These are phyloP conservation scores for Monodelphis domestica DNA, from an alignment of 2,797 vertebrate genomes.

Conservation along the genomic window DNA sequence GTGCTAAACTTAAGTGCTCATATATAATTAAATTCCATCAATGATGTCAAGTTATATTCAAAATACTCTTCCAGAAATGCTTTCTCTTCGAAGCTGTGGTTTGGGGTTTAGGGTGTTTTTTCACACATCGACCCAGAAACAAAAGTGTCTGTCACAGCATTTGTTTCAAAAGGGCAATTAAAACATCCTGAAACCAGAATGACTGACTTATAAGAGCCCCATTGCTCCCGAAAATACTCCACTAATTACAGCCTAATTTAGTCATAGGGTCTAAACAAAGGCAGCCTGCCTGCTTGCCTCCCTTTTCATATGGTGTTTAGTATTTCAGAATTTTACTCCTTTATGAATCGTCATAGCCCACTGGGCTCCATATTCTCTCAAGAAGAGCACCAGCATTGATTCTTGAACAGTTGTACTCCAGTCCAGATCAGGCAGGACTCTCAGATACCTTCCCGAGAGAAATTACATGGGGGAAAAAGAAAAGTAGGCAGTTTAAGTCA, in stretches of 20 bases:
- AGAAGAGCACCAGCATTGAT: not conserved
- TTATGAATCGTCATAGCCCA: not conserved
- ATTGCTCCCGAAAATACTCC: conserved; percentile 65
- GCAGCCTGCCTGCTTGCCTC: conserved; percentile 56
- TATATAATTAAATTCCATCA: conserved; percentile 78
- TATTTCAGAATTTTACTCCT: conserved; percentile 43
- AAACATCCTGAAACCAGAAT: conserved; percentile 63
- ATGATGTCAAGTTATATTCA: conserved; percentile 70
- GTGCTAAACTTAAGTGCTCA: conserved; percentile 75
- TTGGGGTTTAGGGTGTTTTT: conserved; percentile 55
- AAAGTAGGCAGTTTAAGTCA: not conserved
- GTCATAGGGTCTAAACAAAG: conserved; percentile 62
- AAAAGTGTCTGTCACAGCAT: conserved; percentile 66
- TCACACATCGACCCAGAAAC: conserved; percentile 43
- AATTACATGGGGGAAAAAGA: conserved; percentile 26
- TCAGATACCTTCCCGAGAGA: not conserved
- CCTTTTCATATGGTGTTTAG: conserved; percentile 54
- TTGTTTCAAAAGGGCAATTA: conserved; percentile 74
- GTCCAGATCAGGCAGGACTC: not conserved
- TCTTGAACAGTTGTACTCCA: not conserved
- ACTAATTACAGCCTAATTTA: conserved; percentile 67
- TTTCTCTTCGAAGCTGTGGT: conserved; percentile 65
- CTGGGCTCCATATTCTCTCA: conserved; percentile 26
- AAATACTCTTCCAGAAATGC: conserved; percentile 75
- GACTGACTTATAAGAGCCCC: conserved; percentile 61